phyloP scores from a whole-genome alignment of 2,797 vertebrate species.

The Galago senegalensis region DNA sequence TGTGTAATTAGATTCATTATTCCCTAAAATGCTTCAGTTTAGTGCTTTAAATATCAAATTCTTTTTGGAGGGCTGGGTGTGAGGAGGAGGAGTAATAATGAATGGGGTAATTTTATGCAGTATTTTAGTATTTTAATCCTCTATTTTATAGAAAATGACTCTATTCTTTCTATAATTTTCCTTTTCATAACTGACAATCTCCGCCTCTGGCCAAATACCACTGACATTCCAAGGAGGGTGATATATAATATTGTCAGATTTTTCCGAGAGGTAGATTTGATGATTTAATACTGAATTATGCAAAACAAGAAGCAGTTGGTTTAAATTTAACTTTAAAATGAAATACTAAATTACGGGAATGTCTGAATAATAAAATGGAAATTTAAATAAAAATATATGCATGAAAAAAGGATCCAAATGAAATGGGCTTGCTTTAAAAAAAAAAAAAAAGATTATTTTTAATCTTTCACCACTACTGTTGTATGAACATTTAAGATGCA shows the following conservation, averaged over 20 bases:
- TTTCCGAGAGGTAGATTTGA: constrained; percentile 71
- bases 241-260: constrained; percentile 59
- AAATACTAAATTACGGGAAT: constrained; percentile 76
- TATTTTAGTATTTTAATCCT: background rate
- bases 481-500: constrained; percentile 73
- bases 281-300: constrained; percentile 78
- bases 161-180: constrained; percentile 30
- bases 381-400: constrained; percentile 82
- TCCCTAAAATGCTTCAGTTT: background rate
- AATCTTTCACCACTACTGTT: constrained; percentile 70
- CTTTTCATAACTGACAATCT: background rate
- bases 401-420: constrained; percentile 36
- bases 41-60: constrained; percentile 26
- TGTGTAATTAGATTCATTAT: constrained; percentile 24
- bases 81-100: background rate
- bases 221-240: constrained; percentile 55
- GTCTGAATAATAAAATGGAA: constrained; percentile 37
- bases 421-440: constrained; percentile 70
- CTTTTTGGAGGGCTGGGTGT: background rate
- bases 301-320: constrained; percentile 53
- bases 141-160: constrained; percentile 49
- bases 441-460: constrained; percentile 43
- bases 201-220: constrained; percentile 13
- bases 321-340: constrained; percentile 78
- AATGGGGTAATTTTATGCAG: background rate